phyloP scores from a whole-genome alignment of 2,797 vertebrate genomes.

The Semotilus atromaculatus region DNA sequence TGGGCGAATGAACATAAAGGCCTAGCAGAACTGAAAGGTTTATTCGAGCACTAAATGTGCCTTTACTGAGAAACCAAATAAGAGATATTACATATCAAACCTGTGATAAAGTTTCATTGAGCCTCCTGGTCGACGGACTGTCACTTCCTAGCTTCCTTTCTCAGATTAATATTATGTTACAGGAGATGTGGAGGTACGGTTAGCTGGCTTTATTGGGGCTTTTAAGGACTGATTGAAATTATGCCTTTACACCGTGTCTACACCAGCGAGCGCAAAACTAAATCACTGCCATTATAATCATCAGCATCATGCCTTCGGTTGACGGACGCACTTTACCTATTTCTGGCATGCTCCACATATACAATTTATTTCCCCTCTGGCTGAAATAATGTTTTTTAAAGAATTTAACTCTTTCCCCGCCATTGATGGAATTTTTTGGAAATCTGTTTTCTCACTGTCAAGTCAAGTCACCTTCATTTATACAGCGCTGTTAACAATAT shows the following conservation, averaged over 20 bases:
- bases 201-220: not conserved
- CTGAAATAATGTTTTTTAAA: not conserved
- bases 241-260: not conserved
- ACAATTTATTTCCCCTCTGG: not conserved
- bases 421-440: no score
- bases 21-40: conserved; percentile 17
- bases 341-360: not conserved
- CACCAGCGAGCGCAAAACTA: not conserved
- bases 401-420: not conserved
- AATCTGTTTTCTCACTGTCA: no score
- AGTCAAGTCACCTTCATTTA: no score
- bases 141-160: conserved; percentile 29
- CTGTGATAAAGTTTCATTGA: conserved; percentile 36
- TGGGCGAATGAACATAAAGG: conserved; percentile 15
- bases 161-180: conserved; percentile 35
- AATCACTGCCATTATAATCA: not conserved
- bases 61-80: conserved; percentile 38
- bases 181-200: conserved; percentile 19
- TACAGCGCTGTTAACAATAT: no score
- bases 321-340: not conserved
- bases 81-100: conserved; percentile 31
- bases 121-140: conserved; percentile 18
- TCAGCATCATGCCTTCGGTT: not conserved
- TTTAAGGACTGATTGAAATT: not conserved
- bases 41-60: conserved; percentile 31